phyloP scores from a whole-genome alignment of 2,888 invertebrate species.

The Sinotaia quadrata region DNA sequence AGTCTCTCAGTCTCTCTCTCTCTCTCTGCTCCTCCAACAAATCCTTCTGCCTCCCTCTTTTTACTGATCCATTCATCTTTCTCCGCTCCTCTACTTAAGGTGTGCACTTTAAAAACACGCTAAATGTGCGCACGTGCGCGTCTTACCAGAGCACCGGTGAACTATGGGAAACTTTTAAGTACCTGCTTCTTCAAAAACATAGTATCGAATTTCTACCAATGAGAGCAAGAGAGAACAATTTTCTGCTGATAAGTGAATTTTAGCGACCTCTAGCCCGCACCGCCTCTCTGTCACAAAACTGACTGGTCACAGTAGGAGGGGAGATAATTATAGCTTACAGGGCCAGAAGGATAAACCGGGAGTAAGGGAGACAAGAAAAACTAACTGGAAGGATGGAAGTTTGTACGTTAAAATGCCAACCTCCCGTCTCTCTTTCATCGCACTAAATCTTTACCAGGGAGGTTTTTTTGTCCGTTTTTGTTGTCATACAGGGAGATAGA shows the following conservation, averaged over 20 bases:
- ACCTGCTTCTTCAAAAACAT: neutral
- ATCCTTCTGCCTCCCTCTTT: neutral
- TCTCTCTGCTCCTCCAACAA: neutral
- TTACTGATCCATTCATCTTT: neutral
- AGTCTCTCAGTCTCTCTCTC: neutral
- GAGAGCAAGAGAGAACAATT: neutral
- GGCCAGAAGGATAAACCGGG: neutral
- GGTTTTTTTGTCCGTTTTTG: too few species aligned
- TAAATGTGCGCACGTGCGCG: conserved; percentile 17
- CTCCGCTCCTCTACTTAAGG: neutral
- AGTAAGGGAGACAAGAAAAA: conserved; percentile 5
- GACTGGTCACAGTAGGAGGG: conserved; percentile 6
- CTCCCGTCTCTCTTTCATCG: too few species aligned
- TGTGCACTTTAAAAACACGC: neutral
- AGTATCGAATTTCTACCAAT: conserved; percentile 5
- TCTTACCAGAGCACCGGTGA: neutral
- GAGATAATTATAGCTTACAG: conserved; percentile 9
- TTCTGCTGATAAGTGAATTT: conserved; percentile 5
- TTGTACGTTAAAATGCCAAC: too few species aligned
- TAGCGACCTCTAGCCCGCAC: neutral
- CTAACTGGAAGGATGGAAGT: too few species aligned
- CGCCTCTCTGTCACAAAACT: neutral
- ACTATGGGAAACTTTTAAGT: neutral
- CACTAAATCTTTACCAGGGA: too few species aligned
- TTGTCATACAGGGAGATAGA: too few species aligned